phyloP scores from a whole-genome alignment of 2,888 invertebrate genomes.

The Drosophila neonasuta region DNA sequence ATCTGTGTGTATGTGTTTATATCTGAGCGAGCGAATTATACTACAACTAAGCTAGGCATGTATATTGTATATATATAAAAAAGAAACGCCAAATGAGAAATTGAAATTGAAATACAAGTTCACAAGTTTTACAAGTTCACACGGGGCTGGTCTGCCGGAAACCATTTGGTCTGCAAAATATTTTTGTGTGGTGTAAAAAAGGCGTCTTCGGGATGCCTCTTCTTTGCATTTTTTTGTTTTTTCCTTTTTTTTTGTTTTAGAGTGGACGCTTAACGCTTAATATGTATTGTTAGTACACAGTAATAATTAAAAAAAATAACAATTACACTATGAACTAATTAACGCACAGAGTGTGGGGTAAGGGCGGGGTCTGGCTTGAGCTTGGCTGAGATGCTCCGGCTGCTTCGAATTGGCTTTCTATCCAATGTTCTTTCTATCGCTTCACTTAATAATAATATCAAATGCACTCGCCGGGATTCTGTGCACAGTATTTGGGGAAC shows the following conservation, averaged over 20 bases:
- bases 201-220: slow-evolving; percentile 7
- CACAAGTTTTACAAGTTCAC: slow-evolving; percentile 32
- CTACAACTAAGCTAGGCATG: slow-evolving; percentile 13
- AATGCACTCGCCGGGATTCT: slow-evolving; percentile 83
- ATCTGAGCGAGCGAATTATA: slow-evolving; percentile 17
- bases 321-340: slow-evolving; percentile 74
- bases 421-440: background rate
- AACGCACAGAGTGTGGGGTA: slow-evolving; percentile 58
- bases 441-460: slow-evolving; percentile 80
- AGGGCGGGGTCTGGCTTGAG: slow-evolving; percentile 4
- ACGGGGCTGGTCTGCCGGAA: slow-evolving; percentile 53
- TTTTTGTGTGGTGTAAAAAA: slow-evolving; percentile 3
- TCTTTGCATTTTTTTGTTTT: slow-evolving; percentile 8
- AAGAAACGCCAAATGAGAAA: slow-evolving; percentile 18
- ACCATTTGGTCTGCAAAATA: slow-evolving; percentile 63
- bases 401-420: background rate
- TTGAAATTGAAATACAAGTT: slow-evolving; percentile 24
- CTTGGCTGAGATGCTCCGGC: slow-evolving; percentile 10
- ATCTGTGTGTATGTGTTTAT: slow-evolving; percentile 15
- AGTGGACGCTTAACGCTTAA: slow-evolving; percentile 32
- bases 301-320: slow-evolving; percentile 64
- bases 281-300: slow-evolving; percentile 17
- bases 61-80: slow-evolving; percentile 4
- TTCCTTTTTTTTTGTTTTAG: slow-evolving; percentile 3
- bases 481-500: slow-evolving; percentile 82